These are phyloP conservation scores for Archips crataeganus DNA, from an alignment of 2,888 invertebrate genomes.

Conservation along the genomic window DNA sequence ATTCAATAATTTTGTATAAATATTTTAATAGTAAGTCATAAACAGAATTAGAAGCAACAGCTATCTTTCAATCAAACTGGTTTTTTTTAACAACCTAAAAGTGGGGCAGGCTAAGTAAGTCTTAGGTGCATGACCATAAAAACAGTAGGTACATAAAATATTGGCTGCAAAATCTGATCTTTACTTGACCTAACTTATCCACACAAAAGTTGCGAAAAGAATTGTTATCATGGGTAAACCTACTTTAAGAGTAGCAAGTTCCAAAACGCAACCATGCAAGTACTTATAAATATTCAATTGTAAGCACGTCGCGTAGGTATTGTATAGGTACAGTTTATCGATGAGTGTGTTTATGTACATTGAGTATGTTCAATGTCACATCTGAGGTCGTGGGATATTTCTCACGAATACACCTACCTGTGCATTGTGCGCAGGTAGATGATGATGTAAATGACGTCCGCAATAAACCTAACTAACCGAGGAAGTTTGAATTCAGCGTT, in stretches of 20 bases:
- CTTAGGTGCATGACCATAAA: too few species aligned
- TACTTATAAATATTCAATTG: neutral
- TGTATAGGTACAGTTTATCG: neutral
- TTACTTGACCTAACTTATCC: too few species aligned
- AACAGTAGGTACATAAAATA: too few species aligned
- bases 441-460: slow-evolving; percentile 47
- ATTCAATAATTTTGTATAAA: too few species aligned
- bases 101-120: too few species aligned
- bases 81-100: too few species aligned
- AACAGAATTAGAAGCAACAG: too few species aligned
- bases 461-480: neutral
- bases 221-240: neutral
- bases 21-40: too few species aligned
- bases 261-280: neutral
- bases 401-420: slow-evolving; percentile 61
- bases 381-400: slow-evolving; percentile 70
- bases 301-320: slow-evolving; percentile 2
- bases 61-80: too few species aligned
- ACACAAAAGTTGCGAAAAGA: too few species aligned
- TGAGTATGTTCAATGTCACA: slow-evolving; percentile 19
- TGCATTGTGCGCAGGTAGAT: slow-evolving; percentile 40
- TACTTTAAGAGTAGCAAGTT: too few species aligned
- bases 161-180: too few species aligned
- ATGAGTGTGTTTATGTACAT: neutral
- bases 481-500: neutral